These are phyloP conservation scores for Thereuonema tuberculata DNA, from an alignment of 1,140 invertebrate species.

Conservation along the genomic window DNA sequence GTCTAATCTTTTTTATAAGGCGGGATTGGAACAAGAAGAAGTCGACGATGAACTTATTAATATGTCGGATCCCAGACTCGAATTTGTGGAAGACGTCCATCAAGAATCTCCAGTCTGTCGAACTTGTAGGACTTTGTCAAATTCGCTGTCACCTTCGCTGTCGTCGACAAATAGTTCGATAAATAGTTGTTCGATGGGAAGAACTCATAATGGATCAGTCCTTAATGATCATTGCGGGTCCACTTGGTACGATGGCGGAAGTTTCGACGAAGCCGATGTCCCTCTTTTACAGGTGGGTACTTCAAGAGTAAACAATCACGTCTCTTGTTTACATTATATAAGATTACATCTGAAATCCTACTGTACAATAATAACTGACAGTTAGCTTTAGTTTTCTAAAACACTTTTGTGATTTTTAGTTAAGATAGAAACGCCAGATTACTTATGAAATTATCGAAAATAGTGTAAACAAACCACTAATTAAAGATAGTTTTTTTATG, in stretches of 20 bases:
- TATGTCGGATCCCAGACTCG: background rate
- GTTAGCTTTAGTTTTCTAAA: no score
- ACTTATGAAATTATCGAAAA: no score
- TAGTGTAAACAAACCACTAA: no score
- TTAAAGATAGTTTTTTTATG: no score
- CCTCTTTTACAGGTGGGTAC: background rate
- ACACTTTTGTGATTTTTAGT: no score
- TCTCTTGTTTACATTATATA: background rate
- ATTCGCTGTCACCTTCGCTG: background rate
- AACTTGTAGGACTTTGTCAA: background rate
- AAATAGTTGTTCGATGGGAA: no score
- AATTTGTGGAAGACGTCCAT: background rate
- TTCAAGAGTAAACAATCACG: background rate
- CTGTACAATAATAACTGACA: no score
- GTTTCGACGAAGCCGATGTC: background rate
- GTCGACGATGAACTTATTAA: conserved; percentile 6
- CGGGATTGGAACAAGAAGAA: background rate
- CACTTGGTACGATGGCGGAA: background rate
- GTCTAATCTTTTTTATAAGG: no score
- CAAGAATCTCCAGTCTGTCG: background rate
- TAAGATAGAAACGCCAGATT: no score
- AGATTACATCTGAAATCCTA: no score
- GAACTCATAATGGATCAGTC: no score
- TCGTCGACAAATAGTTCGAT: background rate
- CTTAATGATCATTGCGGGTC: no score